Evolutionary conservation across 2,888 invertebrate genomes (phyloP), one percentile per base, ranked within the genome.

Genomic region (Nasonovia ribisnigri): DNA sequence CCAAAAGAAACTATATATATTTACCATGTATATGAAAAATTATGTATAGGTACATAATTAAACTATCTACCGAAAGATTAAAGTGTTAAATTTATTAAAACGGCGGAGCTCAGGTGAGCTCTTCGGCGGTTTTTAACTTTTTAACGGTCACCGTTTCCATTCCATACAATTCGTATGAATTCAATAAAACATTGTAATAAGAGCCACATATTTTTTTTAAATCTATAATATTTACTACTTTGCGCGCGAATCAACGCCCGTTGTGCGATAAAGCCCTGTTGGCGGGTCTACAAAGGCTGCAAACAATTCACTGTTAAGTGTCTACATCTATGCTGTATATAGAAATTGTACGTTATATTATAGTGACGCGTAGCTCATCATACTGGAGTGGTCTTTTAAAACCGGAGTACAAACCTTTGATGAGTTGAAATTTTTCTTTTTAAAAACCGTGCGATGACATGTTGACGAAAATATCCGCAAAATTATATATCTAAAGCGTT

Each of bases 301-400:
- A 77, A 77, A 36, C 77, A 77, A 77, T 77, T 36, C 36, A 77
- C 36, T 77, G 20, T 77, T 77, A 77, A 77, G 77, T 77, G 77
- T 77, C 20, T 36, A 36, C 77, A 4, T 54, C 20, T 54, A 16
- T 11, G 20, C 67, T 36, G 6, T 67, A 67, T 67, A n/a, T n/a
- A 36, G 16, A n/a, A 36, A 36, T 67, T 67, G 67, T 67, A n/a
- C 6, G 67, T 77, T 77, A 36, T 36, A 77, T 77, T 36, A 77
- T 77, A 77, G 36, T 77, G 77, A 77, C 77, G 77, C 36, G 77
- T 77, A 36, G 77, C 20, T 77, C 77, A 77, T 77, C 77, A 77
- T 36, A 77, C 8, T 77, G 20, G 36, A 77, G 77, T 77, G 77
- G 77, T 77, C 36, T 77, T 36, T 77, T 36, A 36, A 36, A 77